Percentiles rank a stretch among this genome's conserved stretches.
Conservation (phyloP, 2,797 vertebrate genomes). For the Cyclopterus lumpus region DNA sequence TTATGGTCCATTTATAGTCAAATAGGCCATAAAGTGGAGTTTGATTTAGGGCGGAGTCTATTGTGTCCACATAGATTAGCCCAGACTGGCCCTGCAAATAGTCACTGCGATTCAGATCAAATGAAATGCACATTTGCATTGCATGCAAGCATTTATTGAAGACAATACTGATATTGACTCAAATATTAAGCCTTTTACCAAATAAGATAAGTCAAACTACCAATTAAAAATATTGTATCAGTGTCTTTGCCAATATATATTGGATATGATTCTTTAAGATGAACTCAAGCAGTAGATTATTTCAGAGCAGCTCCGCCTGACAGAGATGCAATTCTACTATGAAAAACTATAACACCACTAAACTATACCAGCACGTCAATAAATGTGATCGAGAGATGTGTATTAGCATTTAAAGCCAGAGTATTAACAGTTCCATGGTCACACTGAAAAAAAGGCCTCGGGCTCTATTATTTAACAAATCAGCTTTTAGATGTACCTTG, state of each 20-base stretch:
- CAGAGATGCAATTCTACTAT: not conserved
- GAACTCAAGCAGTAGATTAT: not conserved
- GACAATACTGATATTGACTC: not conserved
- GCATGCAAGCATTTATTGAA: not conserved
- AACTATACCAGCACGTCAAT: too few relatives aligned
- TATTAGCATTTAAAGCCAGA: not conserved
- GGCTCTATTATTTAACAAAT: constrained; percentile 18
- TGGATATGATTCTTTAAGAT: not conserved
- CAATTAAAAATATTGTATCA: not conserved
- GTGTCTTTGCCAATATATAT: not conserved
- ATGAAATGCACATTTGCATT: not conserved
- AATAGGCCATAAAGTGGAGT: too few relatives aligned
- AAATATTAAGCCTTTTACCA: not conserved
- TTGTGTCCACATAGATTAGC: too few relatives aligned
- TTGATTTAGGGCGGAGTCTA: too few relatives aligned
- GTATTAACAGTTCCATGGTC: constrained; percentile 4
- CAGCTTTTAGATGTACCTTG: constrained; percentile 50
- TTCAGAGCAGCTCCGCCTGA: not conserved
- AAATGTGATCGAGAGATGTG: not conserved
- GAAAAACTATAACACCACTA: constrained; percentile 4
- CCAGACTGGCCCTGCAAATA: too few relatives aligned
- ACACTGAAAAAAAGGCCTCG: not conserved
- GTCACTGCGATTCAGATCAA: not conserved
- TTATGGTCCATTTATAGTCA: too few relatives aligned
- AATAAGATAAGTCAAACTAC: not conserved